These are phyloP conservation scores for Meriones unguiculatus DNA, from an alignment of 2,113 vertebrate genomes.

Conservation along the genomic window DNA sequence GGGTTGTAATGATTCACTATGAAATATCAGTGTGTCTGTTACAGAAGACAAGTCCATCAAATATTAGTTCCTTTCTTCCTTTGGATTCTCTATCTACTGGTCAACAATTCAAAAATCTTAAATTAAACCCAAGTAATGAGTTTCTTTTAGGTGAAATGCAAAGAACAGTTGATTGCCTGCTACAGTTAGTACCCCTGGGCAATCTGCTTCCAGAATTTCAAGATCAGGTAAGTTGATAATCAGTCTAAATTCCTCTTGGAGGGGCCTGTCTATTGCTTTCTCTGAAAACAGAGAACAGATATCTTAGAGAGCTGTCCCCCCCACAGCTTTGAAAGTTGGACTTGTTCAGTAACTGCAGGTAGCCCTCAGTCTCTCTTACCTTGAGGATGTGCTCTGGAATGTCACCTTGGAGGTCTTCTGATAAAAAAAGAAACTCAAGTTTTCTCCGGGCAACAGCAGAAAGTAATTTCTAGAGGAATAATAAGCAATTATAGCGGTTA, in stretches of 20 bases:
- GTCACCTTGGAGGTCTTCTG: conserved; percentile 92
- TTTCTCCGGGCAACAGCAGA: conserved; percentile 87
- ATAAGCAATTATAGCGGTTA: conserved; percentile 27
- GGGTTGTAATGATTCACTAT: not conserved
- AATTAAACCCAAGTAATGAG: conserved; percentile 15
- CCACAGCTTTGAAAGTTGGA: not conserved
- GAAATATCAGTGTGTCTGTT: not conserved
- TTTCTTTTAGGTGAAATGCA: conserved; percentile 6
- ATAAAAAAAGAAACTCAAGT: conserved; percentile 93
- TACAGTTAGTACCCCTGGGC: not conserved
- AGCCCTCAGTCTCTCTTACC: conserved; percentile 82
- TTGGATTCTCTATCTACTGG: not conserved
- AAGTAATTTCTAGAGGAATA: conserved; percentile 83
- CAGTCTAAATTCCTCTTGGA: not conserved
- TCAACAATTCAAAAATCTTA: conserved; percentile 26
- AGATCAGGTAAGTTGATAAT: conserved; percentile 2
- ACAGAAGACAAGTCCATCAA: not conserved
- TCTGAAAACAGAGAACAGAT: not conserved
- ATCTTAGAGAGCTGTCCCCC: not conserved
- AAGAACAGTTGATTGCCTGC: not conserved
- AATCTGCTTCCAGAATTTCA: conserved; percentile 39
- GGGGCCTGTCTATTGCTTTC: not conserved
- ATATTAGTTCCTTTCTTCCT: not conserved
- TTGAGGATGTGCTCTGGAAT: conserved; percentile 89
- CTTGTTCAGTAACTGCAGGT: not conserved